Evolutionary conservation across 2,888 invertebrate genomes (phyloP), one percentile per base, ranked within the genome.

Genomic region (Limnephilus rhombicus): DNA sequence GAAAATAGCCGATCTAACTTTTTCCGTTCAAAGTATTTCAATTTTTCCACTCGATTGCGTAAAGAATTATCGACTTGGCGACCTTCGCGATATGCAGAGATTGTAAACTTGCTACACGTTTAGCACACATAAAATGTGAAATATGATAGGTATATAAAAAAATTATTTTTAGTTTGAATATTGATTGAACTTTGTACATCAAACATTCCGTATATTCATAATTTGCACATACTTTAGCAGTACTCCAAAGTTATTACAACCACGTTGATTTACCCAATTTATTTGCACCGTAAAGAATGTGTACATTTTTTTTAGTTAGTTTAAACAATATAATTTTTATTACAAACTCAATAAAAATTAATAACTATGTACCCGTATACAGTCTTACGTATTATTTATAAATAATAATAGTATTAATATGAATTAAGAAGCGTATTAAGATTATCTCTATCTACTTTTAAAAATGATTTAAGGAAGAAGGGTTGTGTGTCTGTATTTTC

Each of bases 1-100:
- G 29, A 88, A 88, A 88, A 41, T n/a, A 34, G 34, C 34, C 68
- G 24, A n/a, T 88, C 24, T 9, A 68, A 88, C 37, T 88, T 88
- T 88, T 87, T 68, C 80, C 88, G 13, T n/a, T 34, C 80, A 53
- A 80, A 88, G 80, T 34, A 68, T 34, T 88, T 68, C 80, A 68
- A 88, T 68, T 68, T 88, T 88, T 5, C 7, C 34, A 53, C 80
- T 34, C 68, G 24, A 53, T 88, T 37, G 34, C 37, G 68, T 37
- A 53, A 88, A 88, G 31, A 88, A 68, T 18, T 80, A 37, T 68
- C 68, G 68, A 34, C 41, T 18, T 41, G 29, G n/a, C 68, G 68
- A 34, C 41, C 34, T 85, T 45, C 45, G 85, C 85, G 18, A 85
- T 37, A 37, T 34, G 15, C 24, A 34, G 31, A 41, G 41, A 37